Evolutionary conservation across 2,797 vertebrate genomes (phyloP).

Genomic region (Sibirionetta formosa): DNA sequence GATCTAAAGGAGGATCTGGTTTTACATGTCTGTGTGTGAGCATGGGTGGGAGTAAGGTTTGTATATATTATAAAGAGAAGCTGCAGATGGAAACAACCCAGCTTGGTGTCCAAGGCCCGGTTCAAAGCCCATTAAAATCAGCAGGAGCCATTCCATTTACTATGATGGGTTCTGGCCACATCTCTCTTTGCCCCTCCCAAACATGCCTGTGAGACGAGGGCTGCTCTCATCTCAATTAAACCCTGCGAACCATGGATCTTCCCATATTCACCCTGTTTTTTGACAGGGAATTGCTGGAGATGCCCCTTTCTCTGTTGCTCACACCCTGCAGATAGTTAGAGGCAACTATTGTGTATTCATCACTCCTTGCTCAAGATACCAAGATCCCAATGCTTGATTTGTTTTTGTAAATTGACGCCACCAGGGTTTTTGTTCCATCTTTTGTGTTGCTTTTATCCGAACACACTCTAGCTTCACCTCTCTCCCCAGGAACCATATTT

Average conservation of each 20-base stretch:
- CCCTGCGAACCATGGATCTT: neutral
- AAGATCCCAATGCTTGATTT: neutral
- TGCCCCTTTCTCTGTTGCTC: neutral
- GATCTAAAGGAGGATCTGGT: conserved; percentile 19
- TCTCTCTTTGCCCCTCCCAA: neutral
- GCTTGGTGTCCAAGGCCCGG: neutral
- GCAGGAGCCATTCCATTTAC: neutral
- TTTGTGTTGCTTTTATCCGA: conserved; percentile 8
- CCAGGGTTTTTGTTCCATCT: neutral
- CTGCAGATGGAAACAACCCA: neutral
- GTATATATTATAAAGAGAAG: neutral
- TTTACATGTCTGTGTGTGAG: neutral
- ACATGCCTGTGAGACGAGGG: accelerated
- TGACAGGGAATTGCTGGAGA: neutral
- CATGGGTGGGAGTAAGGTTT: neutral
- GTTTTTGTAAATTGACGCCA: neutral
- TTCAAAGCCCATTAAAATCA: conserved; percentile 2
- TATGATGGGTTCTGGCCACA: neutral
- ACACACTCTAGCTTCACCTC: neutral
- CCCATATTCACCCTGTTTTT: neutral
- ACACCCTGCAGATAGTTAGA: neutral
- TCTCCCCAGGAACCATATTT: neutral
- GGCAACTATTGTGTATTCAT: neutral
- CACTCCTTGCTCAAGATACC: neutral
- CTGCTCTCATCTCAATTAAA: neutral